Percentiles rank a stretch among this genome's conserved stretches.
phyloP scores from a whole-genome alignment of 1,140 invertebrate species.

The Musca vetustissima region DNA sequence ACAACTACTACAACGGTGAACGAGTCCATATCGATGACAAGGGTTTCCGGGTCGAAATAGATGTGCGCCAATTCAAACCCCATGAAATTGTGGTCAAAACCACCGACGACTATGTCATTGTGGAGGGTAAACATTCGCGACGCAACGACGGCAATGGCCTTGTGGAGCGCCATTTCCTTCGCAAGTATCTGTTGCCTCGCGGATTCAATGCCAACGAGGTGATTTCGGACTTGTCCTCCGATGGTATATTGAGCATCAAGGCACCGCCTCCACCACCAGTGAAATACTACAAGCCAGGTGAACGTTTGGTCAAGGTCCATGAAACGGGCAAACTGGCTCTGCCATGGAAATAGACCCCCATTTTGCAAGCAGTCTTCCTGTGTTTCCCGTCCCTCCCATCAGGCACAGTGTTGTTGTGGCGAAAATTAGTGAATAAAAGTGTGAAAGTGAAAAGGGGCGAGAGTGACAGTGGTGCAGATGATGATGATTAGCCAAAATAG shows the following conservation, averaged over 20 bases:
- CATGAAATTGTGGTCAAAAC: conserved; percentile 88
- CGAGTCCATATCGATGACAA: conserved; percentile 65
- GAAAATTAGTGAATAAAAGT: neutral
- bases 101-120: conserved; percentile 73
- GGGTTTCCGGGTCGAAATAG: conserved; percentile 76
- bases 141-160: conserved; percentile 76
- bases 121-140: conserved; percentile 82
- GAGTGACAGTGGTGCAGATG: neutral
- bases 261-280: conserved; percentile 63
- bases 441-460: neutral
- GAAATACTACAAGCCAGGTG: conserved; percentile 41
- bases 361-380: neutral
- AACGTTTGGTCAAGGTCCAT: conserved; percentile 43
- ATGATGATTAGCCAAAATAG: neutral
- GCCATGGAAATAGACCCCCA: conserved; percentile 43
- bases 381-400: too few relatives aligned
- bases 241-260: conserved; percentile 73
- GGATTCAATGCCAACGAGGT: conserved; percentile 68
- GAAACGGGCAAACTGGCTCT: conserved; percentile 48
- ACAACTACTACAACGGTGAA: conserved; percentile 60
- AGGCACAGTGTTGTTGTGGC: neutral
- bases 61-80: conserved; percentile 83
- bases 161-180: conserved; percentile 74
- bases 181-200: conserved; percentile 64
- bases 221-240: conserved; percentile 70